A percentile compares a stretch with the other conserved stretches of the same genome.
Conservation (phyloP, 2,888 invertebrate species). For the Acleris literana region DNA sequence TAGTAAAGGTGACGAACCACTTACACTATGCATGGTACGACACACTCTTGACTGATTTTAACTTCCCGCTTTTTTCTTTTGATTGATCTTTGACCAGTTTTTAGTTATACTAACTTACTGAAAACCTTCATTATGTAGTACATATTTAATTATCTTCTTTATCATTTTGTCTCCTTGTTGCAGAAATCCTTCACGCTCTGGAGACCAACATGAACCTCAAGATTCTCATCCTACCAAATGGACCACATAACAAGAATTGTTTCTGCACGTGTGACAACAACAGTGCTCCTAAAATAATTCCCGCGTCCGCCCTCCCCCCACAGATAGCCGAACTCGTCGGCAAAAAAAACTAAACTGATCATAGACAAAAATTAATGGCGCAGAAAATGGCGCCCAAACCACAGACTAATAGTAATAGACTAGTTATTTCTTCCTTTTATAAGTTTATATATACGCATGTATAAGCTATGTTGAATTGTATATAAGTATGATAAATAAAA, state of each 20-base stretch:
- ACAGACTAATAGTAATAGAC: not conserved
- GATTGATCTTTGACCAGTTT: no score
- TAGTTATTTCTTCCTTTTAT: constrained; percentile 8
- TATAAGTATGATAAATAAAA: constrained; percentile 30
- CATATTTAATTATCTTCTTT: not conserved
- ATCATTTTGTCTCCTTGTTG: constrained; percentile 16
- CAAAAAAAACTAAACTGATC: constrained; percentile 16
- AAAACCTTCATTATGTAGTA: no score
- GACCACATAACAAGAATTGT: constrained; percentile 54
- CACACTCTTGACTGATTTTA: not conserved
- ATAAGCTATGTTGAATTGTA: constrained; percentile 12
- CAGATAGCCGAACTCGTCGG: constrained; percentile 37
- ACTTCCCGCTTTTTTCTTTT: no score
- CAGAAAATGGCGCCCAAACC: not conserved
- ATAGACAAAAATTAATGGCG: not conserved
- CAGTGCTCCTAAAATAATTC: constrained; percentile 49
- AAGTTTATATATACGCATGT: constrained; percentile 11
- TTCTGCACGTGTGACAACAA: constrained; percentile 60
- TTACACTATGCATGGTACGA: no score
- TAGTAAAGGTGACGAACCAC: no score
- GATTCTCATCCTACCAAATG: constrained; percentile 56
- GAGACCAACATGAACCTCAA: constrained; percentile 56
- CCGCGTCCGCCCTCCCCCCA: constrained; percentile 42
- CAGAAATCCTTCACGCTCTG: constrained; percentile 60
- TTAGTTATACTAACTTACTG: no score